Base-by-base conservation (phyloP, 2,113 vertebrate species). In the Anhinga rufa region DNA sequence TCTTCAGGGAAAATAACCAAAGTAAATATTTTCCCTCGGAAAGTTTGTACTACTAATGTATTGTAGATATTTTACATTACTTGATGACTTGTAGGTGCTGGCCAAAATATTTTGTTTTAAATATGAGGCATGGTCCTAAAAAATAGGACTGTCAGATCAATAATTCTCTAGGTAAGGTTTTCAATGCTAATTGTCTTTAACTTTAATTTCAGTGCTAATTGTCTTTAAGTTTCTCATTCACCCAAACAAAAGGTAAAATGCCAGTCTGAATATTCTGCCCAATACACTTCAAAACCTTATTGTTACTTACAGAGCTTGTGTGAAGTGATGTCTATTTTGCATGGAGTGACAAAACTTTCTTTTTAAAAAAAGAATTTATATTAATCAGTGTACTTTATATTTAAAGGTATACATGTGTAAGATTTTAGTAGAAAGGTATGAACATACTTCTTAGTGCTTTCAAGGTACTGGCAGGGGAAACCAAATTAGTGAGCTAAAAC, bases 181-280 rank as follows among this genome's bases (percentile, higher is more conserved):
- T n/a, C n/a, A n/a, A n/a, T n/a, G n/a, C n/a, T 88, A 96, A 96
- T 96, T 96, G 94, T 88, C 54, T 94, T n/a, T n/a, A n/a, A n/a
- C n/a, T n/a, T n/a, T n/a, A n/a, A n/a, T n/a, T 95, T 82, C 55
- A 65, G 5, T 87, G 68, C 26, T 98, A 97, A 96, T 97, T 97
- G 46, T 68, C 57, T 95, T 77, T 91, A 93, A 92, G 75, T 81
- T 86, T 88, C 64, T 86, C 61, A 61, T 86, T 96, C 20, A 92
- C 42, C 12, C 44, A 95, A 93, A 57, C 70, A 87, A 97, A 96
- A 82, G 17, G 6, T 75, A 95, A 83, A 87, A 3, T 64, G 14
- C 9, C 49, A 93, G 11, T 58, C 34, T 62, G 12, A 89, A 70
- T 77, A 62, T 70, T 64, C 90, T 82, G 40, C 46, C 61, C 34